Evolutionary conservation across 2,888 invertebrate species (phyloP), one percentile per base, ranked within the genome.

Genomic region (Dascillus cervinus): DNA sequence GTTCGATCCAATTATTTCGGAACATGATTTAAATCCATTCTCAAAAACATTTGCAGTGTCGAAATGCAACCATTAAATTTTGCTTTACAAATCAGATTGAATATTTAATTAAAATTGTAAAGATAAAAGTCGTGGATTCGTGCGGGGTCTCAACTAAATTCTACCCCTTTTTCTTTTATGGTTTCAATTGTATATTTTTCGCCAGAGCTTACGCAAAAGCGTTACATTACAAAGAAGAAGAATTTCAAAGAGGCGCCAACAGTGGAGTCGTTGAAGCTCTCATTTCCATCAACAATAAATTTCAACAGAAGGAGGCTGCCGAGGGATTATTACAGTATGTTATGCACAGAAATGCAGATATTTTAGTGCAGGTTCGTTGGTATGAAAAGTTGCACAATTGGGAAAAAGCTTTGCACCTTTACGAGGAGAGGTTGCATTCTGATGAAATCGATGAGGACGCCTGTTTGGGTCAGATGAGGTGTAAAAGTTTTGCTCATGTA

Each of bases 311-410:
- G 40, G 98, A 98, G 64, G 96, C 97, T 0, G 97, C 98, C 0
- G 89, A 91, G 53, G 97, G 97, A 31, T 66, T 91, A 2, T 63
- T 98, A 3, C 86, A 89, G 53, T 84, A 89, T 55, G 92, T 92
- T 2, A 89, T 88, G 77, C 82, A 85, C 52, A 77, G 82, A 13
- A 80, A 77, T 40, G 76, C 77, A 0, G 44, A 51, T 23, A 73
- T 77, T 9, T 69, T 67, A 38, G 75, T 81, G 0, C 82, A 89
- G 62, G 92, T 96, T 25, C 75, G 91, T 4, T 98, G 98, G 98
- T 96, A 96, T 62, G 98, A 98, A 61, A 97, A 98, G 64, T 69
- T 98, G 1, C 96, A 98, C 64, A 94, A 96, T 58, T 99, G 97
- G 97, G 94, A 96, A 51, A 90, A 90, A 57, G 98, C 98, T 0